These are phyloP conservation scores for Aythya baeri DNA, from an alignment of 2,113 vertebrate species.

Conservation along the genomic window DNA sequence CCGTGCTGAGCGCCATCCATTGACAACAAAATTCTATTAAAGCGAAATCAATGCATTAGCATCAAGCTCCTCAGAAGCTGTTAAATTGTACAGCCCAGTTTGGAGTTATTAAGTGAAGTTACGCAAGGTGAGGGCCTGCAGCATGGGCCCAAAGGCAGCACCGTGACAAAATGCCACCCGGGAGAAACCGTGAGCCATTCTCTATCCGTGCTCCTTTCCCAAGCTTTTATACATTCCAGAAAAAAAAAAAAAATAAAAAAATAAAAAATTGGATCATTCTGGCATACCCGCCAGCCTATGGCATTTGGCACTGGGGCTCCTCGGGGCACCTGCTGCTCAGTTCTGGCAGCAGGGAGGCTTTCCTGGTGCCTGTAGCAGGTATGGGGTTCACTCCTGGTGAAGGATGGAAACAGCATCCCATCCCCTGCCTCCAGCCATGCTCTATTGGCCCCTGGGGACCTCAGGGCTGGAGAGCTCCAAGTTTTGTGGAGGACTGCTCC, in stretches of 20 bases:
- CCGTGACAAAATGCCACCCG: accelerated
- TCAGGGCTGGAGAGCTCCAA: neutral
- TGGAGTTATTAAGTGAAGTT: conserved; percentile 48
- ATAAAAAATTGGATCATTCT: too few species aligned
- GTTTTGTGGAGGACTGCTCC: neutral
- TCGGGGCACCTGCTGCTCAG: accelerated
- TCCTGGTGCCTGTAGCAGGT: accelerated
- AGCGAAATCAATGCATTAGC: conserved; percentile 75
- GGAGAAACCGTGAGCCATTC: accelerated
- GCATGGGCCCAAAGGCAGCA: neutral
- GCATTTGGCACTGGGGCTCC: neutral
- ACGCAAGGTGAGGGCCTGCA: neutral
- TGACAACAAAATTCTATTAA: conserved; percentile 75
- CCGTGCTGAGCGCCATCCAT: conserved; percentile 67
- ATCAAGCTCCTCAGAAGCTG: conserved; percentile 61
- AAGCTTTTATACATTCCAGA: neutral
- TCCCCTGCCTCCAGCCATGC: neutral
- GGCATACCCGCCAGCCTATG: neutral
- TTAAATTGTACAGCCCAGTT: conserved; percentile 56
- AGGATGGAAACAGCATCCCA: accelerated
- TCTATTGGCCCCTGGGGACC: accelerated
- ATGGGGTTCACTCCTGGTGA: accelerated
- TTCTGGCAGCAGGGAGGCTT: neutral
- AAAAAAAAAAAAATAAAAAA: too few species aligned
- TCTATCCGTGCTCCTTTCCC: neutral